phyloP scores from a whole-genome alignment of 2,797 vertebrate genomes.

The Cirrhinus mrigala region DNA sequence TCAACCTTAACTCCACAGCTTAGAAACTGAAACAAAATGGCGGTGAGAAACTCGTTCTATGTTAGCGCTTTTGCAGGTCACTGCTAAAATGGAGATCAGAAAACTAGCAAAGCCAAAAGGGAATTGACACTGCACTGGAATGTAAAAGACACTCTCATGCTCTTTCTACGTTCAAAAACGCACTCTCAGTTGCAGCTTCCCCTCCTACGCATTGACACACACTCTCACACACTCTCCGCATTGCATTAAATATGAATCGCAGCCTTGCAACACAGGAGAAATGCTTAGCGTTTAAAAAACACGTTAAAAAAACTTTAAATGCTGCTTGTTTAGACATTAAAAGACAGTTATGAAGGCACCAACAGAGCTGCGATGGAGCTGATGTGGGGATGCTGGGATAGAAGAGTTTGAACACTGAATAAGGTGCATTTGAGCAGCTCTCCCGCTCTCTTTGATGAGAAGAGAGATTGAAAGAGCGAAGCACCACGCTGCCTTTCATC shows the following conservation, averaged over 20 bases:
- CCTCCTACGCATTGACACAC: constrained; percentile 43
- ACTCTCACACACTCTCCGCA: constrained; percentile 26
- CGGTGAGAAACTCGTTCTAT: neutral
- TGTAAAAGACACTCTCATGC: constrained; percentile 29
- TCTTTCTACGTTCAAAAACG: constrained; percentile 37
- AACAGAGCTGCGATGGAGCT: neutral
- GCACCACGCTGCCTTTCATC: constrained; percentile 49
- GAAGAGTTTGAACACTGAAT: constrained; percentile 16
- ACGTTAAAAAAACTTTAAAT: constrained; percentile 4
- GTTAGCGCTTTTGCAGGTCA: constrained; percentile 35
- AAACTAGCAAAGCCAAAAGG: constrained; percentile 53
- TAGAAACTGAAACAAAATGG: constrained; percentile 33
- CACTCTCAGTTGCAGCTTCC: constrained; percentile 40
- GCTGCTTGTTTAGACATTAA: constrained; percentile 8
- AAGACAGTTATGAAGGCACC: neutral
- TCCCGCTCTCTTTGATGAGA: constrained; percentile 25
- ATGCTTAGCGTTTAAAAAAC: neutral
- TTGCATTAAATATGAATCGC: constrained; percentile 58
- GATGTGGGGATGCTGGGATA: constrained; percentile 10
- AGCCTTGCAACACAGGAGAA: constrained; percentile 9
- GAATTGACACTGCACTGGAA: constrained; percentile 50
- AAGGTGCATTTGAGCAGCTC: constrained; percentile 20
- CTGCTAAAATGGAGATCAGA: constrained; percentile 53
- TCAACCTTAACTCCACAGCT: neutral
- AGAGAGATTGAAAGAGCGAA: constrained; percentile 53